Percentiles rank a stretch among this genome's conserved stretches.
Conservation (phyloP, 2,797 vertebrate species). For the Onychomys leucogaster region DNA sequence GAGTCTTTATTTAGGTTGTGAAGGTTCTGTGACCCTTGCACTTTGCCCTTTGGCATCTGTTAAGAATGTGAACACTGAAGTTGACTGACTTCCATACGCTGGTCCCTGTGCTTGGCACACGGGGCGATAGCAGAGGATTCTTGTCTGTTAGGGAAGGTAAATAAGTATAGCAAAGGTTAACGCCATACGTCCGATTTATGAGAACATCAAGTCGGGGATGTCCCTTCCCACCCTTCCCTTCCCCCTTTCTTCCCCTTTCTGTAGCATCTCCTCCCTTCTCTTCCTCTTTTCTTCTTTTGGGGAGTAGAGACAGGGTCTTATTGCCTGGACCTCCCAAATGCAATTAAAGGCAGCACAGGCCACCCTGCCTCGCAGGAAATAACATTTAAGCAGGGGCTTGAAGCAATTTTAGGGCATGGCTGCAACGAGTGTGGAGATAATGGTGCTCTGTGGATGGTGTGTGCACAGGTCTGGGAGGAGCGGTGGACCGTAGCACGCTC, state of each 20-base stretch:
- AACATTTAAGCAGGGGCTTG: constrained; percentile 3
- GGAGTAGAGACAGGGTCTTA: neutral
- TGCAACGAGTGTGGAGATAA: neutral
- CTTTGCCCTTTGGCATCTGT: constrained; percentile 46
- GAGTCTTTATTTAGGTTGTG: constrained; percentile 48
- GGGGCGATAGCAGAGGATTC: neutral
- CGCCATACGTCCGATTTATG: neutral
- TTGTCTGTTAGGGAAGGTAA: constrained; percentile 6
- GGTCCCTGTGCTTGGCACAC: neutral
- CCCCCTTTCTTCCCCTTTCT: neutral
- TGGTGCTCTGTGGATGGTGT: neutral
- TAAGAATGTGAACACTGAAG: neutral
- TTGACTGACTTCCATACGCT: neutral
- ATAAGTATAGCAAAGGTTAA: constrained; percentile 27
- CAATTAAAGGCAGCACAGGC: neutral
- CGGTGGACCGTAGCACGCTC: neutral
- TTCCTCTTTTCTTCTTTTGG: neutral
- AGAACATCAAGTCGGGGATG: neutral
- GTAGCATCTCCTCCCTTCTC: neutral
- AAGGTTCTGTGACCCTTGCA: neutral
- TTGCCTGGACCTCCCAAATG: neutral
- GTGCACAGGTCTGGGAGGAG: neutral
- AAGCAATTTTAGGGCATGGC: constrained; percentile 33
- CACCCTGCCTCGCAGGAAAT: neutral
- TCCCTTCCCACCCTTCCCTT: neutral